Conservation (phyloP, 2,797 vertebrate genomes). For the Liasis olivaceus region DNA sequence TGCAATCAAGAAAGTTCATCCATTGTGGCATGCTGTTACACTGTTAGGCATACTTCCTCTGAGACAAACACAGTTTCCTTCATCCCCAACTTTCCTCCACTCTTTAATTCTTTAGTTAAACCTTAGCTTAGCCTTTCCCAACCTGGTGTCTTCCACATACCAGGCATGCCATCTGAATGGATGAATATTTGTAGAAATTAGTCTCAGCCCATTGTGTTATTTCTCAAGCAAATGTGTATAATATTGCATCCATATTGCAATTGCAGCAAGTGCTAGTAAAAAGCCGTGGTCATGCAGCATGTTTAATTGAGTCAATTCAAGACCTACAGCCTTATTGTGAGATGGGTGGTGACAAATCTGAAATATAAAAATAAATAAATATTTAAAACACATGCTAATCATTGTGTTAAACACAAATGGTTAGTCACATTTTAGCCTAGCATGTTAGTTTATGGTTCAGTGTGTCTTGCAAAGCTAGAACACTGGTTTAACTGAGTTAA, state of each 20-base stretch:
- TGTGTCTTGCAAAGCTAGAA: not conserved
- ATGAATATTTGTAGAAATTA: not conserved
- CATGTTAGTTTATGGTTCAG: not conserved
- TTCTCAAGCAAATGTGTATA: not conserved
- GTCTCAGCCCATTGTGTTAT: not conserved
- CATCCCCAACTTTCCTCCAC: not conserved
- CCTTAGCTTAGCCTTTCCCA: not conserved
- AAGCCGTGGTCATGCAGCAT: not conserved
- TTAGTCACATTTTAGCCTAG: not conserved
- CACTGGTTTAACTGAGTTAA: not conserved
- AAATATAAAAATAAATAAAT: not conserved
- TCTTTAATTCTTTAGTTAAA: not conserved
- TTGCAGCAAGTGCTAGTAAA: not conserved
- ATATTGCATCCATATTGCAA: too few species aligned
- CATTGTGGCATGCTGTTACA: not conserved
- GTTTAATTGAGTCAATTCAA: not conserved
- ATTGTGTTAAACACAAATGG: not conserved
- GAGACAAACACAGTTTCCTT: not conserved
- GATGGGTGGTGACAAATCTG: not conserved
- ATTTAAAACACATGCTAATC: not conserved
- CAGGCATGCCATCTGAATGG: not conserved
- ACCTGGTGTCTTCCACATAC: not conserved
- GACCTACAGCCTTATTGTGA: not conserved
- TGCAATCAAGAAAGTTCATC: conserved; percentile 20
- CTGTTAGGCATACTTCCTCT: not conserved